phyloP scores from a whole-genome alignment of 1,140 invertebrate species.

The Drosophila lacteicornis region DNA sequence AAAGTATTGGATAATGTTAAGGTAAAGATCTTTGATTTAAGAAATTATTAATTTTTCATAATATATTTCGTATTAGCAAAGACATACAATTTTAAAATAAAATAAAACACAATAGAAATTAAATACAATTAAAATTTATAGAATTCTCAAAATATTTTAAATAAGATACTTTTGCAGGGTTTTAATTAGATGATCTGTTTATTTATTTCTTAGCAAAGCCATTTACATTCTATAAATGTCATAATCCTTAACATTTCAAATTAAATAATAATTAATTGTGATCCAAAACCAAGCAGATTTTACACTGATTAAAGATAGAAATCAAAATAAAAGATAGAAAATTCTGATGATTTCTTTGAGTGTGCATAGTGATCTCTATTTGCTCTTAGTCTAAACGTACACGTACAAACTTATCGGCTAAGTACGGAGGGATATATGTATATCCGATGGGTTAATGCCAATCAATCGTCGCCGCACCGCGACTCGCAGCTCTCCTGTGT shows the following conservation, averaged over 20 bases:
- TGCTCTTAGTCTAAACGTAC: slow-evolving; percentile 42
- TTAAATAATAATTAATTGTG: background rate
- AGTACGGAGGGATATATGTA: slow-evolving; percentile 15
- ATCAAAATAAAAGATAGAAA: background rate
- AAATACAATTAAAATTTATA: background rate
- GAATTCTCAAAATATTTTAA: background rate
- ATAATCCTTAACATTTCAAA: background rate
- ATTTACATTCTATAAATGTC: slow-evolving; percentile 3
- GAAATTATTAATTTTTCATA: too few species aligned
- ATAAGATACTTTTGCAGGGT: background rate
- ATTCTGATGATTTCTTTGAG: background rate
- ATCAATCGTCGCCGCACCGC: slow-evolving; percentile 64
- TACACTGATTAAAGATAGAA: background rate
- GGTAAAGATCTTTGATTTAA: too few species aligned
- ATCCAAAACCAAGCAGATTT: background rate
- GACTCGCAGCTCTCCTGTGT: slow-evolving; percentile 68
- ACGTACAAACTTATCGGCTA: slow-evolving; percentile 39
- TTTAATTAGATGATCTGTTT: background rate
- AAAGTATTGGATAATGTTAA: too few species aligned
- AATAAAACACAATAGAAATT: background rate
- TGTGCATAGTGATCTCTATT: slow-evolving; percentile 22
- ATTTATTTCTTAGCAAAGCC: slow-evolving; percentile 20
- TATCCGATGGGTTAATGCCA: background rate
- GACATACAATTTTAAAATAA: background rate
- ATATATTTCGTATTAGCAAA: background rate